These are phyloP conservation scores for Caenorhabditis plicata DNA, from an alignment of 2,888 invertebrate genomes.

Conservation along the genomic window DNA sequence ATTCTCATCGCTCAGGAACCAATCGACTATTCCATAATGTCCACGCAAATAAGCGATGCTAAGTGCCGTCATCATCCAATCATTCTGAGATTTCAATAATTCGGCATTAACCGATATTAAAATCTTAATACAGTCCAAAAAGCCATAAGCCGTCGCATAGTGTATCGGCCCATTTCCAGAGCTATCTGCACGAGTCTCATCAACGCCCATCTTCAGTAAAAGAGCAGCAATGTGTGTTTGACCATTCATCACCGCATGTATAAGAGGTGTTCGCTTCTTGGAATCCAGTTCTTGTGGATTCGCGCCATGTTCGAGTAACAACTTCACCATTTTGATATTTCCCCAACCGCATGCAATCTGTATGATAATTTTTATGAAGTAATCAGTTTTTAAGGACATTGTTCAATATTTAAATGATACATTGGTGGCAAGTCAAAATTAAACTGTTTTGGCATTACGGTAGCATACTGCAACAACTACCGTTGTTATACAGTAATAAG, in stretches of 20 bases:
- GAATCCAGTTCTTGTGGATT: slow-evolving; percentile 67
- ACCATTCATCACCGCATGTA: slow-evolving; percentile 70
- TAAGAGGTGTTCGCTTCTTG: slow-evolving; percentile 68
- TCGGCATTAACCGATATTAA: slow-evolving; percentile 65
- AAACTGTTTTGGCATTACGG: too few species aligned
- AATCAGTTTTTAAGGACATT: slow-evolving; percentile 3
- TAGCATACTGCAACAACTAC: too few species aligned
- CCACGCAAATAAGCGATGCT: slow-evolving; percentile 69
- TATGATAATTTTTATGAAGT: too few species aligned
- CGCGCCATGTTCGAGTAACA: slow-evolving; percentile 67
- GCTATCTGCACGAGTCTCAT: slow-evolving; percentile 65
- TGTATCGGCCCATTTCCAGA: slow-evolving; percentile 70
- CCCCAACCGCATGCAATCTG: slow-evolving; percentile 43
- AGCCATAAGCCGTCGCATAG: slow-evolving; percentile 71
- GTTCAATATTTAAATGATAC: too few species aligned
- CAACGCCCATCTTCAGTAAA: slow-evolving; percentile 41
- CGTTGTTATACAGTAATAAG: too few species aligned
- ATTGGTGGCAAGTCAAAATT: too few species aligned
- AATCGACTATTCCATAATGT: slow-evolving; percentile 48
- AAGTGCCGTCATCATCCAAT: slow-evolving; percentile 68
- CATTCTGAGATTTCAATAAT: slow-evolving; percentile 45
- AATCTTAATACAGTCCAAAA: slow-evolving; percentile 69
- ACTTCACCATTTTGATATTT: slow-evolving; percentile 38
- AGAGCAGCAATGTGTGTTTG: slow-evolving; percentile 59
- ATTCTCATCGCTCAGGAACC: slow-evolving; percentile 40